Evolutionary conservation across 2,888 invertebrate species (phyloP).

Genomic region (Axea sp.): DNA sequence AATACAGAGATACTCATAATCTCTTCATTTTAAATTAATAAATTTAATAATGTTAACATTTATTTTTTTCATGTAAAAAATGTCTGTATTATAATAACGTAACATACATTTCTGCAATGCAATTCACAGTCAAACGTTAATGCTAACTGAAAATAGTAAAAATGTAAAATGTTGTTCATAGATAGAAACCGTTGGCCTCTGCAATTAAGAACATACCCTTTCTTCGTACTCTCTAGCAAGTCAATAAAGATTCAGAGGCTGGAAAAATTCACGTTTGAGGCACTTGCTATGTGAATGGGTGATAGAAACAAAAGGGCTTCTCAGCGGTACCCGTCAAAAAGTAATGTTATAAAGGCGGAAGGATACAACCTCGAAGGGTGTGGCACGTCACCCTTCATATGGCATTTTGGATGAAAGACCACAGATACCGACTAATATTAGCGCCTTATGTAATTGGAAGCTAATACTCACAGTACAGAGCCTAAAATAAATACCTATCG

Average conservation of each 20-base stretch:
- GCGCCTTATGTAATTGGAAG: slow-evolving; percentile 65
- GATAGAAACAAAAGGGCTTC: slow-evolving; percentile 71
- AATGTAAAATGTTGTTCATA: slow-evolving; percentile 53
- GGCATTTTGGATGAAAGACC: slow-evolving; percentile 70
- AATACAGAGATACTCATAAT: no score
- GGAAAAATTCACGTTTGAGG: slow-evolving; percentile 66
- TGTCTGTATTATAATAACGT: no score
- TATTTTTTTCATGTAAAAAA: no score
- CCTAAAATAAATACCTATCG: slow-evolving; percentile 57
- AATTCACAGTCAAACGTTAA: no score
- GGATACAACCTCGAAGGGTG: slow-evolving; percentile 74
- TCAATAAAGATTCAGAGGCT: slow-evolving; percentile 60
- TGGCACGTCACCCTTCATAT: slow-evolving; percentile 67
- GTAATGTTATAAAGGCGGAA: slow-evolving; percentile 72
- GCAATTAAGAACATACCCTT: slow-evolving; percentile 55
- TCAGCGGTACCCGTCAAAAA: slow-evolving; percentile 68
- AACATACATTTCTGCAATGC: no score
- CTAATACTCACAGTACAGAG: slow-evolving; percentile 54
- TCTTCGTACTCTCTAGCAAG: slow-evolving; percentile 44
- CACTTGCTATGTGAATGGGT: slow-evolving; percentile 67
- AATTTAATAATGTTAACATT: no score
- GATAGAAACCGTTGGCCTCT: slow-evolving; percentile 41
- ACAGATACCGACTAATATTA: slow-evolving; percentile 72
- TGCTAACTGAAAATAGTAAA: slow-evolving; percentile 12
- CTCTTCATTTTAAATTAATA: no score